phyloP scores from a whole-genome alignment of 1,140 invertebrate species.

The Phortica variegata region DNA sequence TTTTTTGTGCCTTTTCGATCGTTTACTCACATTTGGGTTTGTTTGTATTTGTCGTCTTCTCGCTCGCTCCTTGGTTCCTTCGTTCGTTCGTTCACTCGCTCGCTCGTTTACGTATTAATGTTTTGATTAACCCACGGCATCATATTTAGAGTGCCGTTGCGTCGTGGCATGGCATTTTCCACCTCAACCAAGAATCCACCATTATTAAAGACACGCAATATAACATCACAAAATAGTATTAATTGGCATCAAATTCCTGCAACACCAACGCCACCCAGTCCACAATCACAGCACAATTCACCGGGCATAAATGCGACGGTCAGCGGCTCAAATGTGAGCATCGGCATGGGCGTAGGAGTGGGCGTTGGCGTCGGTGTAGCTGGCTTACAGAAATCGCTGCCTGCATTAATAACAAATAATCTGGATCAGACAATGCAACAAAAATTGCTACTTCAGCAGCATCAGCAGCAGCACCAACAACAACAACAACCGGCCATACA shows the following conservation, averaged over 20 bases:
- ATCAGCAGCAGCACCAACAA: conserved; percentile 34
- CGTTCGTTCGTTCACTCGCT: too few species aligned
- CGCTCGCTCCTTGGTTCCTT: too few species aligned
- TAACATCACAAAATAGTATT: conserved; percentile 58
- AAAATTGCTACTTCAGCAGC: conserved; percentile 5
- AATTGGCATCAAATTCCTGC: conserved; percentile 53
- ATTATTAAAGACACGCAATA: conserved; percentile 67
- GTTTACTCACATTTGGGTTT: too few species aligned
- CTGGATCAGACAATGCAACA: conserved; percentile 6
- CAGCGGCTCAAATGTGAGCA: too few species aligned
- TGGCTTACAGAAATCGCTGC: conserved; percentile 22
- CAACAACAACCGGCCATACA: conserved; percentile 33
- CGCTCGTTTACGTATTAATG: too few species aligned
- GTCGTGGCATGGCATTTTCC: conserved; percentile 67
- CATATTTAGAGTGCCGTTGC: conserved; percentile 60
- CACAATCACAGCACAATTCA: conserved; percentile 38
- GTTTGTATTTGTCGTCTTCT: too few species aligned
- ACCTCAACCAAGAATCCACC: conserved; percentile 69
- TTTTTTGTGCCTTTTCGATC: not conserved
- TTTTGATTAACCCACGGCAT: conserved; percentile 7
- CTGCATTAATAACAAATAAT: conserved; percentile 22
- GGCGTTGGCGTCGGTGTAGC: not conserved
- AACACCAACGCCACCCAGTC: conserved; percentile 43
- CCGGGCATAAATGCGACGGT: conserved; percentile 8
- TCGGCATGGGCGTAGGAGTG: too few species aligned